Conservation (phyloP, 2,113 vertebrate species). For the Empidonax traillii region DNA sequence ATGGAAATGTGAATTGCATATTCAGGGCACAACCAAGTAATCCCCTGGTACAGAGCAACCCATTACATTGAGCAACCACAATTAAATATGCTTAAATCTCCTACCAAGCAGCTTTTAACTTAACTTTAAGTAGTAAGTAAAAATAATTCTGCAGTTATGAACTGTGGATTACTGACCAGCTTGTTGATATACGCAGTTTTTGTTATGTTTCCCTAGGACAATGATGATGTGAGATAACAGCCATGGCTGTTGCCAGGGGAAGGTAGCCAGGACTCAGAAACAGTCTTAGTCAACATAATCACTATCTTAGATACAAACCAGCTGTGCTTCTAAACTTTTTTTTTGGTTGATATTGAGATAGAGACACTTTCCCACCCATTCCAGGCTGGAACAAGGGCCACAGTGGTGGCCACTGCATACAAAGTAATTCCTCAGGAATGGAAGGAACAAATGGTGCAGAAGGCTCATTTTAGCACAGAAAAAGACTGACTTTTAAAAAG, state of each 20-base stretch:
- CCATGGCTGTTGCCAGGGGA: background rate
- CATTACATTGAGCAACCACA: background rate
- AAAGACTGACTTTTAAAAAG: background rate
- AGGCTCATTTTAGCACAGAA: background rate
- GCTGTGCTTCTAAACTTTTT: background rate
- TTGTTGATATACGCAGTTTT: background rate
- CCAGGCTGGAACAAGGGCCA: background rate
- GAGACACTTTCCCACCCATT: accelerated
- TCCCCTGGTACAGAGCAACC: background rate
- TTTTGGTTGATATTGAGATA: background rate
- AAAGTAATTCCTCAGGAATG: background rate
- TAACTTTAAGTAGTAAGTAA: background rate
- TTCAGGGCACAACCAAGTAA: background rate
- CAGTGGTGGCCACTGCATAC: background rate
- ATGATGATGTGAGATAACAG: background rate
- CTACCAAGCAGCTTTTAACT: background rate
- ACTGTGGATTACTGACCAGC: background rate
- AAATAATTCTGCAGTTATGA: background rate
- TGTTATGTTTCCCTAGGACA: background rate
- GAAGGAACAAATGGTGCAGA: background rate
- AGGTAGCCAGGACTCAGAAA: background rate
- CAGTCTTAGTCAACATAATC: too few relatives aligned
- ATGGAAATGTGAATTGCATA: conserved; percentile 7
- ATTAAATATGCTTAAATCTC: background rate
- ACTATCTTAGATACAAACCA: background rate